A percentile compares a stretch with the other conserved stretches of the same genome.
phyloP scores from a whole-genome alignment of 2,888 invertebrate species.

The Diaphora mendica region DNA sequence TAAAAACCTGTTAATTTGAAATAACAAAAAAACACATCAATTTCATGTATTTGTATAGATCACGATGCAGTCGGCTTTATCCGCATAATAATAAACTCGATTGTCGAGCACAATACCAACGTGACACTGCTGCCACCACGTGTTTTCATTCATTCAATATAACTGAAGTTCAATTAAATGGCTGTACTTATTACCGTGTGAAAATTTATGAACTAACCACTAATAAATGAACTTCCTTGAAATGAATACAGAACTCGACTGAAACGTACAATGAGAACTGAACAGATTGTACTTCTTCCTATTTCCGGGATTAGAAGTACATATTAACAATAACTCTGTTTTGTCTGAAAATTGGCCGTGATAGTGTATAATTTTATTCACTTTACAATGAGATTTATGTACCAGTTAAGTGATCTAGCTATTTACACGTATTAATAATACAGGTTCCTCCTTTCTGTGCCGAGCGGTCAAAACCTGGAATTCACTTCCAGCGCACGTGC shows the following conservation, averaged over 20 bases:
- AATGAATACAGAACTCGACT: not conserved
- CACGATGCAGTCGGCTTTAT: conserved; percentile 10
- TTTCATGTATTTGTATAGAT: not conserved
- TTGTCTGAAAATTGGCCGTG: no score
- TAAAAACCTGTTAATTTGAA: no score
- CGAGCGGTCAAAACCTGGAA: no score
- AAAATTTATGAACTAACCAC: conserved; percentile 46
- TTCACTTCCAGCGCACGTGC: no score
- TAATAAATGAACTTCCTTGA: conserved; percentile 6
- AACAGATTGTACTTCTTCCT: not conserved
- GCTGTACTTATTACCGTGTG: conserved; percentile 21
- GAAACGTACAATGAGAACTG: not conserved
- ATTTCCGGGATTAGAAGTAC: no score
- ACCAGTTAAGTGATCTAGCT: no score
- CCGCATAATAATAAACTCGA: conserved; percentile 26
- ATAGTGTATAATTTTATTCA: no score
- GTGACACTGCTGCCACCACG: conserved; percentile 43
- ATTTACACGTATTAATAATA: no score
- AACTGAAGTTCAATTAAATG: conserved; percentile 43
- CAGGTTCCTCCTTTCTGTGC: no score
- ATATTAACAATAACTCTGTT: no score
- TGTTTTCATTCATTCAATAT: conserved; percentile 46
- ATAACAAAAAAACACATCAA: no score
- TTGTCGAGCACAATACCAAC: conserved; percentile 34
- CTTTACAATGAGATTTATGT: no score